Evolutionary conservation across 2,113 vertebrate genomes (phyloP), one percentile per base, ranked within the genome.

Genomic region (Aegotheles bennettii): DNA sequence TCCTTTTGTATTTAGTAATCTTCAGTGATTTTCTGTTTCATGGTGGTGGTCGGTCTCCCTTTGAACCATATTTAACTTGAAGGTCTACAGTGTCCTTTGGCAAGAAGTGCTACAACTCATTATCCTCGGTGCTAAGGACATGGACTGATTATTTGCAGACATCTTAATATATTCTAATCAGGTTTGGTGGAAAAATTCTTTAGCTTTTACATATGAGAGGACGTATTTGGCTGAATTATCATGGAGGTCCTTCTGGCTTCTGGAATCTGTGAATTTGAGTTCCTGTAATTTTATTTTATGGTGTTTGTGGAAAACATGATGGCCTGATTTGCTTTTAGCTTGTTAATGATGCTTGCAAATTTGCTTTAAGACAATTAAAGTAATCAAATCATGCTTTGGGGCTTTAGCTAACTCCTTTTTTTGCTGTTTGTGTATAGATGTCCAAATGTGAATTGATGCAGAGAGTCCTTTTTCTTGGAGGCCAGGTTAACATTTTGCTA

Each of bases 271-370:
- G 36, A 47, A 59, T 89, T 43, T 64, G 43, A 25, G 15, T 70
- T 94, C 59, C 54, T 3, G 1, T 86, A 36, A 47, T 70, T 68
- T 84, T 83, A 43, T 84, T 90, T 88, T 53, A 60, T 2, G 4
- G 50, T 25, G 25, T 73, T 89, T 50, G 13, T 88, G 79, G 65
- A 89, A 94, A 86, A 84, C n/a, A 53, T 25, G 29, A 77, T 6
- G 11, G 19, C 17, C 7, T 78, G 47, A 47, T 95, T 85, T 80
- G 51, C 64, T 84, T 95, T 75, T 35, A 57, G 33, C 21, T 87
- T 91, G 24, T 84, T 93, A 91, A 74, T 87, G 81, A 65, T 89
- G 53, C 70, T 85, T 95, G 53, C 50, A 92, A 74, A 91, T 91
- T 91, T 92, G 18, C 63, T 89, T 65, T 80, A 93, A 65, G 51